Base-by-base conservation (phyloP, 2,797 vertebrate species). In the Furcifer pardalis region DNA sequence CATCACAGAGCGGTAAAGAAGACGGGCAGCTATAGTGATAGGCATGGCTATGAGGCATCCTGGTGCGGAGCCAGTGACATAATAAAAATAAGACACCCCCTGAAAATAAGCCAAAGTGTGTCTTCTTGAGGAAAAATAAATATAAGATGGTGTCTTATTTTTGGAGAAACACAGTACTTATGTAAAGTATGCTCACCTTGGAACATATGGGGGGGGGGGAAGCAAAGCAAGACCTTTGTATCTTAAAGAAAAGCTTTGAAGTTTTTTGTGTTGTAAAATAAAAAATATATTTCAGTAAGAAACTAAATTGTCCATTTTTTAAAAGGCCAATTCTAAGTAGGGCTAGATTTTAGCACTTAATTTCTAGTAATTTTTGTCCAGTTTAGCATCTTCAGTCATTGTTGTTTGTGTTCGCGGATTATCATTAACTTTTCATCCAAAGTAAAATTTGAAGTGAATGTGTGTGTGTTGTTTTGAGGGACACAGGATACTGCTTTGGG, bases 111-210 rank as follows among this genome's bases (percentile, higher is more conserved):
- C n/a, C n/a, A n/a, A n/a, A n/a, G n/a, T n/a, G n/a, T n/a, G n/a
- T n/a, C n/a, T n/a, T n/a, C n/a, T n/a, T n/a, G n/a, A n/a, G n/a
- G n/a, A n/a, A n/a, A n/a, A n/a, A n/a, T n/a, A n/a, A n/a, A n/a
- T n/a, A n/a, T n/a, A n/a, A n/a, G n/a, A n/a, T n/a, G n/a, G n/a
- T n/a, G n/a, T n/a, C n/a, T n/a, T n/a, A n/a, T n/a, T n/a, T n/a
- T n/a, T n/a, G n/a, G n/a, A n/a, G n/a, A n/a, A n/a, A n/a, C n/a
- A n/a, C n/a, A n/a, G n/a, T n/a, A n/a, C 15, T 81, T 63, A 12
- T 77, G 32, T 52, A 86, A 77, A 82, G 73, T 77, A 40, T 69
- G 69, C 19, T n/a, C 52, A 72, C 12, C 52, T 62, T 7, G 35
- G 37, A 56, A 46, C 7, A 77, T 32, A 75, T 71, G 62, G 37